Base-by-base conservation (phyloP, 2,888 invertebrate genomes). In the Neoascia interrupta region DNA sequence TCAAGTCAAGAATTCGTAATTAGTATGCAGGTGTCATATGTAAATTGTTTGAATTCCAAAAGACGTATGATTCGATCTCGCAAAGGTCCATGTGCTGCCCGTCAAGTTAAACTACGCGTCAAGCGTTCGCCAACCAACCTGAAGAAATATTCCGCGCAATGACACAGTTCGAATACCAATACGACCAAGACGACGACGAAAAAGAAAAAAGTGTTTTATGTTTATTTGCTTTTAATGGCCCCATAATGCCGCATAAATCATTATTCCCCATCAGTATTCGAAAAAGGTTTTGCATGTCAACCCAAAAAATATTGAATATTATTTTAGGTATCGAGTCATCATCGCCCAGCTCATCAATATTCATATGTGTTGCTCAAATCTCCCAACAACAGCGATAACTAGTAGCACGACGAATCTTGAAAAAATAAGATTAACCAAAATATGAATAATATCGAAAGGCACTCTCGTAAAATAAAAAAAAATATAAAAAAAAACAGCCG, bases 161-260 rank as follows among this genome's bases (percentile, higher is more conserved):
- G 79, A 79, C 79, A 79, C 73, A 73, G 73, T 73, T 79, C 66
- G 79, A 73, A 73, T 73, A 68, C 41, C 61, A 79, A 79, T 61
- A n/a, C n/a, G n/a, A n/a, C n/a, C n/a, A n/a, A n/a, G n/a, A n/a
- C n/a, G n/a, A n/a, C n/a, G n/a, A n/a, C n/a, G n/a, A n/a, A n/a
- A n/a, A n/a, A n/a, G n/a, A 79, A 79, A 73, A 72, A 73, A 60
- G 73, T 79, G 82, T 83, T 83, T 82, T 74, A 82, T 81, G 81
- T 83, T 84, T 83, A 84, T 84, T 83, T 83, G 82, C 69, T 83
- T 83, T 83, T 83, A 83, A 84, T 83, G 82, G 72, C 64, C 81
- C 81, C 75, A 82, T 82, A 83, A 83, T 83, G 82, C 82, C 82
- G 72, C 76, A 82, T 84, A 84, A 84, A 84, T 84, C 83, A 84